These are phyloP conservation scores for Zoanthus solanderi DNA, from an alignment of 92 coral and sea anemone species.

Conservation along the genomic window DNA sequence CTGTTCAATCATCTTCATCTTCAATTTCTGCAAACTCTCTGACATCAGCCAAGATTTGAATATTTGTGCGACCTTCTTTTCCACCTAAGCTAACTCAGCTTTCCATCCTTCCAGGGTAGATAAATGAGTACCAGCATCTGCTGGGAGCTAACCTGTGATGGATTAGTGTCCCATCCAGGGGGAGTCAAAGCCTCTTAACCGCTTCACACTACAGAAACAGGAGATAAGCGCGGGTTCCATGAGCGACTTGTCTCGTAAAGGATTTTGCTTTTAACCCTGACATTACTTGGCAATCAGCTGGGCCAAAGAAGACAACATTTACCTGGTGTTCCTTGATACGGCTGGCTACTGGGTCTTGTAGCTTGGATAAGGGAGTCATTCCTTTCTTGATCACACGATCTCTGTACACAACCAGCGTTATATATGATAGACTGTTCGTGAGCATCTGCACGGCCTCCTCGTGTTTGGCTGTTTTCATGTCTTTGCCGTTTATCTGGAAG, in stretches of 20 bases:
- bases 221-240: too few species aligned
- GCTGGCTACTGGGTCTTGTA: constrained; percentile 87
- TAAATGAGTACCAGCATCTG: too few species aligned
- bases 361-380: constrained; percentile 93
- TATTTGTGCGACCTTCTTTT: background rate
- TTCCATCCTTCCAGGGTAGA: too few species aligned
- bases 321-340: constrained; percentile 76
- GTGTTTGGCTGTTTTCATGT: constrained; percentile 93
- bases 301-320: background rate
- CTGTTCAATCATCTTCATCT: too few species aligned
- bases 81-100: too few species aligned
- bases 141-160: too few species aligned
- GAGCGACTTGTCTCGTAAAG: too few species aligned
- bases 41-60: background rate
- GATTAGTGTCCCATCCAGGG: too few species aligned
- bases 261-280: background rate
- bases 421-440: constrained; percentile 89
- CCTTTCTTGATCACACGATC: constrained; percentile 91
- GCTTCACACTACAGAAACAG: too few species aligned
- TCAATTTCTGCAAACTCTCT: background rate
- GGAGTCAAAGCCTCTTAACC: too few species aligned
- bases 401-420: constrained; percentile 88
- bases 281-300: background rate
- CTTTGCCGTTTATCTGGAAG: constrained; percentile 88
- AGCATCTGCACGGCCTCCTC: constrained; percentile 98